These are phyloP conservation scores for Echinarachnius parma DNA, from an alignment of 53 echinoderm and acorn worm species.

Conservation along the genomic window DNA sequence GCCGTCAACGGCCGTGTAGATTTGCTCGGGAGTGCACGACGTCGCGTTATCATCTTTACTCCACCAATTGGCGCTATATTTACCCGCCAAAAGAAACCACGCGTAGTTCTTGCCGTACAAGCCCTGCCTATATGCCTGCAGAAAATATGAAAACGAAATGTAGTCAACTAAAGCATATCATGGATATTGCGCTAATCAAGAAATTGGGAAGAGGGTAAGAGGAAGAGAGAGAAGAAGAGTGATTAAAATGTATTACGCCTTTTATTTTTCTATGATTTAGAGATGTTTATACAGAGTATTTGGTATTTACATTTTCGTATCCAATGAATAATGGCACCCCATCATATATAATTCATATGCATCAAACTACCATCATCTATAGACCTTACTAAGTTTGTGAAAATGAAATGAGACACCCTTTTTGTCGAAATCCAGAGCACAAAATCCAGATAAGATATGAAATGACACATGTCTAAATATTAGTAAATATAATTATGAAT, in stretches of 20 bases:
- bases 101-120: slow-evolving; percentile 82
- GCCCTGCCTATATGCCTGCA: slow-evolving; percentile 51
- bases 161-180: not conserved
- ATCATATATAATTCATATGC: too few relatives aligned
- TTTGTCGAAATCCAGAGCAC: too few relatives aligned
- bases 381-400: too few relatives aligned
- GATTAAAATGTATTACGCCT: not conserved
- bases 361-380: too few relatives aligned
- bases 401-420: too few relatives aligned
- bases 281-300: not conserved
- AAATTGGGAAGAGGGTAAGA: not conserved
- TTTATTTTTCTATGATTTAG: not conserved
- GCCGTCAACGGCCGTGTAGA: slow-evolving; percentile 62
- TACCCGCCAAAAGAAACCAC: slow-evolving; percentile 65
- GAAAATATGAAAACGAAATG: too few relatives aligned
- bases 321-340: too few relatives aligned
- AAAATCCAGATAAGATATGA: too few relatives aligned
- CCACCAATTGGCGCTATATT: slow-evolving; percentile 67
- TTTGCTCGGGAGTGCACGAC: slow-evolving; percentile 49
- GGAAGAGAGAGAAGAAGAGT: not conserved
- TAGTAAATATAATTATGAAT: too few relatives aligned
- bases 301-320: too few relatives aligned
- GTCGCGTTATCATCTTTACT: slow-evolving; percentile 43
- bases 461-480: too few relatives aligned
- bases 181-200: too few relatives aligned